Evolutionary conservation across 2,797 vertebrate species (phyloP), one percentile per base, ranked within the genome.

Genomic region (Helostoma temminkii): DNA sequence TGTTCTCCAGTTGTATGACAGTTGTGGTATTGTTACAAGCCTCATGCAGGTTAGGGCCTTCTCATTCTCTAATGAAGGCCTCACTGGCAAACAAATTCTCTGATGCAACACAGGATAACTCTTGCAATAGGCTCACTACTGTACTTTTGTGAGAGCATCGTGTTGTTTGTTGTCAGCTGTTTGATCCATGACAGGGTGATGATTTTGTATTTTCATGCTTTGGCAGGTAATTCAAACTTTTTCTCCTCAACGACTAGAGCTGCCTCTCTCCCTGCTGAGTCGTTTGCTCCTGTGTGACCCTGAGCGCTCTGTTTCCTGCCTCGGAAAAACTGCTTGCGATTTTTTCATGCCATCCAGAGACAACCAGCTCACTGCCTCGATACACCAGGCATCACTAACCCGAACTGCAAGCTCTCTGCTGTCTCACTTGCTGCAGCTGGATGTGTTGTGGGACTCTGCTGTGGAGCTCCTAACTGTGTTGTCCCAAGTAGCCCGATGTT

Each of bases 241-340:
- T 75, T 92, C 94, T 0, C 69, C 92, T 48, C 65, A 60, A 0
- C 90, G 91, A 6, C 88, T 94, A 0, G 94, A 97, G 84, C 86
- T 96, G 76, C 96, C 96, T 14, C 70, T 98, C 66, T 94, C 94
- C 73, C 93, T 99, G 59, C 90, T 98, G 71, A 93, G 95, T 81
- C 95, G 89, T 37, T 83, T 98, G 22, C 91, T 95, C 43, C 89
- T 97, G 54, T 95, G 85, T 16, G 94, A 97, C 39, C 79, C 92
- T 0, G 61, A 53, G 30, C 79, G 47, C 52, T 86, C 84, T 0
- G 30, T 89, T 57, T 67, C 78, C 34, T 59, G 45, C 78, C 89
- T 95, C 59, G 56, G 66, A 57, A 56, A 77, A 16, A 67, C 79
- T 2, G 77, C 80, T 62, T 63, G 56, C 39, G 77, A 58, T 47